Percentiles rank a stretch among this genome's conserved stretches.
Evolutionary conservation across 2,888 invertebrate species (phyloP).

Genomic region (Schizotus pectinicornis): DNA sequence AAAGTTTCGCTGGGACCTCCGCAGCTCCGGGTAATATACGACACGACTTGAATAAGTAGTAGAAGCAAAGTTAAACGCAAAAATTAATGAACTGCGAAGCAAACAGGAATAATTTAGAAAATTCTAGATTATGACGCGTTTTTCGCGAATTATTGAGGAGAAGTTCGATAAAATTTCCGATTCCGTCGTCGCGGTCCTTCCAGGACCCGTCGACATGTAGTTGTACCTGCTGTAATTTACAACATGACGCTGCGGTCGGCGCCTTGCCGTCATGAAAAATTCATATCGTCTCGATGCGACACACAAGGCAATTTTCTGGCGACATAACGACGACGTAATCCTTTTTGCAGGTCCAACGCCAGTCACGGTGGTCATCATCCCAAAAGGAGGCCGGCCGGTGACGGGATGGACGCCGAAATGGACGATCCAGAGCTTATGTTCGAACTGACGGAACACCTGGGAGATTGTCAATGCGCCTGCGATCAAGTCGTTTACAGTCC

Average conservation of each 20-base stretch:
- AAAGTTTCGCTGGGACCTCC: too few species aligned
- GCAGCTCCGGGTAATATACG: too few species aligned
- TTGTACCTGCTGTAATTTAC: too few species aligned
- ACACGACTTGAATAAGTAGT: too few species aligned
- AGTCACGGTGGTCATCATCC: constrained; percentile 35
- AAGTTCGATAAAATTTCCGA: too few species aligned
- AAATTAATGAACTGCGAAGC: too few species aligned
- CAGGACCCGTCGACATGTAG: too few species aligned
- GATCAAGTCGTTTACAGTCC: constrained; percentile 57
- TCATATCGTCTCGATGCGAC: constrained; percentile 1
- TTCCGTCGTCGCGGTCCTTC: too few species aligned
- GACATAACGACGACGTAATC: neutral
- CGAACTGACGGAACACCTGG: constrained; percentile 53
- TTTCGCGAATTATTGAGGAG: too few species aligned
- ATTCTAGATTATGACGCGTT: too few species aligned
- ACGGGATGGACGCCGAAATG: constrained; percentile 57
- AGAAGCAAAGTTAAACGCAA: too few species aligned
- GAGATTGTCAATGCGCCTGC: constrained; percentile 55
- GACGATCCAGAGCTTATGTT: constrained; percentile 57
- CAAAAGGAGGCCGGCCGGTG: constrained; percentile 53
- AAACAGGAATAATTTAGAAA: too few species aligned
- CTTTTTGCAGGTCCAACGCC: constrained; percentile 38
- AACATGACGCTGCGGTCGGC: neutral
- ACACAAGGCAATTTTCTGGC: neutral
- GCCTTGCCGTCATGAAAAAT: constrained; percentile 18